Evolutionary conservation across 37 sponge, comb jelly and placozoan genomes (phyloP), one percentile per base, ranked within the genome.

Genomic region (Ianthella basta): DNA sequence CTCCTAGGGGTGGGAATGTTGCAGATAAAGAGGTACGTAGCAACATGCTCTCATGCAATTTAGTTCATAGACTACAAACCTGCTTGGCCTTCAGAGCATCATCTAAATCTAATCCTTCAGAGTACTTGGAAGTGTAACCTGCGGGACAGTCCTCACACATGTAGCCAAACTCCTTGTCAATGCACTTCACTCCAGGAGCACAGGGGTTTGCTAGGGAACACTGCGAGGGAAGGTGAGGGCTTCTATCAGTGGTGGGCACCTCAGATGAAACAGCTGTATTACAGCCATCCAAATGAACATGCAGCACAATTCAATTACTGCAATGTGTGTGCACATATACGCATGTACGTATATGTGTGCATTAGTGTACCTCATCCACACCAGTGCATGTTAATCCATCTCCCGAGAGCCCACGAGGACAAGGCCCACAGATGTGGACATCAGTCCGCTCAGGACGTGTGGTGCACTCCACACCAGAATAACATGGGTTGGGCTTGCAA

Each of bases 141-240:
- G 83, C 0, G 0, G 99, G 99, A 87, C 99, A 98, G 44, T 55
- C 59, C 1, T 79, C 88, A 86, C 99, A 98, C 16, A 80, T 56
- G 70, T 89, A 98, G 34, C 95, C 93, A 53, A 81, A 64, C 33
- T 82, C 40, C n/a, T 85, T 86, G 59, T 88, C 89, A 15, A 33
- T 81, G 44, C 97, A 96, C 16, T 53, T 56, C 0, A 63, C 90
- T 40, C 86, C 90, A 57, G 84, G 81, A 59, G 81, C 89, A 55
- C 97, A 96, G 21, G 96, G 94, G 44, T 56, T 36, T 16, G 72
- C 86, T 25, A 80, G 63, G 8, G 60, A 59, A 79, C 94, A 93
- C 88, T 91, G 60, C 41, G 57, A 37, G 60, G 32, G 21, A 56
- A 56, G 34, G 65, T 4, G 0, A 53, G 18, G n/a, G n/a, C n/a